Evolutionary conservation across 2,113 vertebrate species (phyloP).

Genomic region (Alligator sinensis): DNA sequence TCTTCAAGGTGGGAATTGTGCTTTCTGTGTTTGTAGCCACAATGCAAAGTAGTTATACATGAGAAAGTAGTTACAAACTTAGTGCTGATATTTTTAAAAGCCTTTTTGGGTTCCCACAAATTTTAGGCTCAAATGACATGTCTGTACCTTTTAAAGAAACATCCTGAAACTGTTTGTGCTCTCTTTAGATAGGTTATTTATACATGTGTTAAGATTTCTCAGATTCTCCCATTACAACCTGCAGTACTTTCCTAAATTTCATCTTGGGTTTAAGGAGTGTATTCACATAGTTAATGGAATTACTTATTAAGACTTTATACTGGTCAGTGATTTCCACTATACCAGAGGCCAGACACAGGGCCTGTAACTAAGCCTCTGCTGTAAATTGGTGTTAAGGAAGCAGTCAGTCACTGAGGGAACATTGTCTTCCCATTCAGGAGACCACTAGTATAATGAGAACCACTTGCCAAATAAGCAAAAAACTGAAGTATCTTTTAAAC

Average conservation of each 20-base stretch:
- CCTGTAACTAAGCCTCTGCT: not conserved
- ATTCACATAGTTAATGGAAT: not conserved
- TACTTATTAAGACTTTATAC: not conserved
- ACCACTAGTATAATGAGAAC: not conserved
- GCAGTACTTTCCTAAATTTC: not conserved
- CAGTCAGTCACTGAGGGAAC: not conserved
- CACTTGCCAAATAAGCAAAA: not conserved
- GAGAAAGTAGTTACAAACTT: too few species aligned
- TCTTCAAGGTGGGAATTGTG: not conserved
- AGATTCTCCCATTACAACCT: not conserved
- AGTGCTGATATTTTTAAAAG: too few species aligned
- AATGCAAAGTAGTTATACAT: not conserved
- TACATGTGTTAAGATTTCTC: not conserved
- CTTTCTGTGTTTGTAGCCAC: not conserved
- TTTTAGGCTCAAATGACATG: not conserved
- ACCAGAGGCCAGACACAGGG: too few species aligned
- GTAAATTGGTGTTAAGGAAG: not conserved
- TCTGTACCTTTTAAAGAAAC: not conserved
- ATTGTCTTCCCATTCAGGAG: not conserved
- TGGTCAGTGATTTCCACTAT: not conserved
- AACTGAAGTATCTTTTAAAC: not conserved
- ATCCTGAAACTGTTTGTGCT: not conserved
- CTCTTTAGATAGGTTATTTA: not conserved
- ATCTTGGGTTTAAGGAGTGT: not conserved
- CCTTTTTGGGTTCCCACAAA: not conserved